Evolutionary conservation across 2,797 vertebrate genomes (phyloP).

Genomic region (Loris lydekkerianus): DNA sequence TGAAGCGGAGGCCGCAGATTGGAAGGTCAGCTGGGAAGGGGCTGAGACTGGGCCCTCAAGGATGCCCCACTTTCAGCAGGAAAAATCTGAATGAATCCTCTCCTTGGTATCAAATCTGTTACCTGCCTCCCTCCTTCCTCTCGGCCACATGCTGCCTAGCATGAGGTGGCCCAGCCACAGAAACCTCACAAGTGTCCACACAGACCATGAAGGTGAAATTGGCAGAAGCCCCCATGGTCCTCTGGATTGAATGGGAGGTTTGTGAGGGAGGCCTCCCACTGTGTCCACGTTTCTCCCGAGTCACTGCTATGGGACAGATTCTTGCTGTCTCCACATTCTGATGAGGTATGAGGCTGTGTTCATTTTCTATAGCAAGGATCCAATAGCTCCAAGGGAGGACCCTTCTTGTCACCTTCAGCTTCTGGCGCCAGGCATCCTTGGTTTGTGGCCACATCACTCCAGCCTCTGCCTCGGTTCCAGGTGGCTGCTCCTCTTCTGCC

Average conservation of each 20-base stretch:
- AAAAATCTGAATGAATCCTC: background rate
- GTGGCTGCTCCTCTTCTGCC: background rate
- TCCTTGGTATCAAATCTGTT: background rate
- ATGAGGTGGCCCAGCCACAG: background rate
- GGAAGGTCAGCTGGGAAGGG: background rate
- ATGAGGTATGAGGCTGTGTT: too few relatives aligned
- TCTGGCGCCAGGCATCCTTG: background rate
- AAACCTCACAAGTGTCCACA: background rate
- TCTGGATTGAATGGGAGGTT: too few relatives aligned
- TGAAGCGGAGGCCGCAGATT: background rate
- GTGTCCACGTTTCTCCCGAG: background rate
- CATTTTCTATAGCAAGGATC: background rate
- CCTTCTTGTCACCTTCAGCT: background rate
- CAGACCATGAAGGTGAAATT: background rate
- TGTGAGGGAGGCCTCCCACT: background rate
- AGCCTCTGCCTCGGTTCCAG: fast-evolving
- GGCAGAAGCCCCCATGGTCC: background rate
- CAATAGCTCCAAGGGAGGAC: background rate
- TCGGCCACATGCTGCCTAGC: fast-evolving
- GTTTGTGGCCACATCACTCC: fast-evolving
- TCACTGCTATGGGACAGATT: background rate
- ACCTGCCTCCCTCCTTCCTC: background rate
- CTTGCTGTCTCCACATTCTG: background rate
- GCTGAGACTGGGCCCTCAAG: background rate
- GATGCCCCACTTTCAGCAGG: background rate